Evolutionary conservation across 1,140 invertebrate species (phyloP), one percentile per base, ranked within the genome.

Genomic region (Aphelenchoides avenae): DNA sequence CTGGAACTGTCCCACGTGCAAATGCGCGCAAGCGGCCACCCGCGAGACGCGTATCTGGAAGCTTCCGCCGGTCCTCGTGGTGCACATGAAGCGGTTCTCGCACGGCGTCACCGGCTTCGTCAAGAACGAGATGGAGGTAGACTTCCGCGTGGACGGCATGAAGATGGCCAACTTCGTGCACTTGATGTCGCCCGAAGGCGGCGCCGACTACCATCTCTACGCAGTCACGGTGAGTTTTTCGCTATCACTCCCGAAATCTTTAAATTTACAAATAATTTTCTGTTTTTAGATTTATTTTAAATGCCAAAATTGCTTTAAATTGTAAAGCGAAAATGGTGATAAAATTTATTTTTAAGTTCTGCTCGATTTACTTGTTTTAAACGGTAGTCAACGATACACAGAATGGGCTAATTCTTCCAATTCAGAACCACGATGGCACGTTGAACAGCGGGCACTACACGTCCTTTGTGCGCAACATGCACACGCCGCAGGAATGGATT

Each of bases 371-470:
- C n/a, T n/a, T n/a, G n/a, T n/a, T n/a, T n/a, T n/a, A n/a, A n/a
- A n/a, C n/a, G n/a, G n/a, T n/a, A n/a, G n/a, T n/a, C n/a, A n/a
- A n/a, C n/a, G n/a, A n/a, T n/a, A n/a, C n/a, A n/a, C n/a, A n/a
- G n/a, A n/a, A n/a, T n/a, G n/a, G n/a, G n/a, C n/a, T n/a, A n/a
- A n/a, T n/a, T 15, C 49, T 51, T 42, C 11, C 27, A n/a, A 46
- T 60, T 57, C 29, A 57, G 55, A 51, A 59, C 29, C 57, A 59
- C 30, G 13, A n/a, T 11, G 57, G 57, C 39, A 33, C 20, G 11
- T 27, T 59, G 3, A 61, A 61, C 20, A 15, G 20, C 5, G 57
- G 57, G 3, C 57, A 59, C 40, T 59, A 59, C 57, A 59, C 57
- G 9, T 60, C 57, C 3, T 49, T 54, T 5, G 27, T 52, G 13